These are phyloP conservation scores for Mellivora capensis DNA, from an alignment of 2,113 vertebrate genomes.

Conservation along the genomic window DNA sequence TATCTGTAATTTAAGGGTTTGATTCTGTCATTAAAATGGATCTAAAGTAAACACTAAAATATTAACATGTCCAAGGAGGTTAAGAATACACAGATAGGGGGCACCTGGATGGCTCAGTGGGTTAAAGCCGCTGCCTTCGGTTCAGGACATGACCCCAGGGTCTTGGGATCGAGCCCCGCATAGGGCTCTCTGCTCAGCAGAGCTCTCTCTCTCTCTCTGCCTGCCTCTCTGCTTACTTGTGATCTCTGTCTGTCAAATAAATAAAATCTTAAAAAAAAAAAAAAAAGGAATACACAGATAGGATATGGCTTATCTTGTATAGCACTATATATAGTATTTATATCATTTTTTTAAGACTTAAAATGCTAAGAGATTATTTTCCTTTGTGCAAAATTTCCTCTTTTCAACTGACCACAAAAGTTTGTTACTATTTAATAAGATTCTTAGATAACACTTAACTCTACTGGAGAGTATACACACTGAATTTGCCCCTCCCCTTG, in stretches of 20 bases:
- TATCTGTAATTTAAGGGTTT: background rate
- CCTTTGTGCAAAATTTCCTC: background rate
- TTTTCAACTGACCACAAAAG: background rate
- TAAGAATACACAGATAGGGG: background rate
- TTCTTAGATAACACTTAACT: background rate
- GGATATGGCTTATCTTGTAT: background rate
- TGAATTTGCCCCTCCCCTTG: background rate
- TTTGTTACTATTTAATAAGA: background rate
- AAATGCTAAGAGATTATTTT: background rate
- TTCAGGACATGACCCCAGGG: too few relatives aligned
- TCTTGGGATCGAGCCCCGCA: too few relatives aligned
- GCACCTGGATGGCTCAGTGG: too few relatives aligned
- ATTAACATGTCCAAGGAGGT: background rate
- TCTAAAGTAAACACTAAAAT: background rate
- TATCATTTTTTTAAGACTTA: background rate
- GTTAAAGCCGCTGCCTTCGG: too few relatives aligned
- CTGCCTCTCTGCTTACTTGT: too few relatives aligned
- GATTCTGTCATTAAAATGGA: background rate
- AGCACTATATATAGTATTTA: background rate
- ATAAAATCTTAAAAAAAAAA: too few relatives aligned
- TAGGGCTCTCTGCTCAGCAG: too few relatives aligned
- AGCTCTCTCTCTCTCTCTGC: too few relatives aligned
- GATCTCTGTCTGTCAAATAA: too few relatives aligned
- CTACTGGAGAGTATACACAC: background rate
- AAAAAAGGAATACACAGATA: background rate